These are phyloP conservation scores for Lithophane semibrunnea DNA, from an alignment of 2,888 invertebrate species.

Conservation along the genomic window DNA sequence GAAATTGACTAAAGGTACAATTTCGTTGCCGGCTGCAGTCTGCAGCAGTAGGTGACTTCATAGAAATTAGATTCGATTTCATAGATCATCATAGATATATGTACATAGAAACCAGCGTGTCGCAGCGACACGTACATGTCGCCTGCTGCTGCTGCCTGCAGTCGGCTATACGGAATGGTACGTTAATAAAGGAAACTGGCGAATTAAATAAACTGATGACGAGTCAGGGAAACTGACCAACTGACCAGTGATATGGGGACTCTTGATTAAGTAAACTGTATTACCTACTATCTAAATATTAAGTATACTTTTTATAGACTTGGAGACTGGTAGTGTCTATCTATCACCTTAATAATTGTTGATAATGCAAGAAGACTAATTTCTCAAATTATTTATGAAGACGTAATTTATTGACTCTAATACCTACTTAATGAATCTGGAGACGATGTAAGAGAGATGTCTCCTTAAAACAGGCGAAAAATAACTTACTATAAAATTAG, in stretches of 20 bases:
- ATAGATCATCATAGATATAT: too few relatives aligned
- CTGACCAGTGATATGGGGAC: background rate
- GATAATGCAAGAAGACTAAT: background rate
- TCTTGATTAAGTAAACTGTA: background rate
- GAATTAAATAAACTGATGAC: background rate
- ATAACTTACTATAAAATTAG: conserved; percentile 80
- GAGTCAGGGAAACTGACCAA: too few relatives aligned
- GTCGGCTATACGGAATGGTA: too few relatives aligned
- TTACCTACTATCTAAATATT: background rate
- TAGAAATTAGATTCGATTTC: too few relatives aligned
- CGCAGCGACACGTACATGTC: too few relatives aligned
- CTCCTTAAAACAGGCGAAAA: background rate
- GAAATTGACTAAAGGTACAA: background rate
- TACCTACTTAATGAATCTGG: background rate
- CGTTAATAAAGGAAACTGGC: background rate
- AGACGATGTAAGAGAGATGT: background rate
- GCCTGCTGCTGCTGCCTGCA: too few relatives aligned
- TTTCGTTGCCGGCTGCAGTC: too few relatives aligned
- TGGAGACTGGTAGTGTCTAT: background rate
- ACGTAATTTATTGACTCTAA: background rate
- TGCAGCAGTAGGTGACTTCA: too few relatives aligned
- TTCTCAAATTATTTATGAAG: background rate
- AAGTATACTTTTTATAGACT: too few relatives aligned
- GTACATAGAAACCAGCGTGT: too few relatives aligned
- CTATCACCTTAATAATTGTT: background rate